phyloP scores from a whole-genome alignment of 1,140 invertebrate species.

The Chymomyza costata region DNA sequence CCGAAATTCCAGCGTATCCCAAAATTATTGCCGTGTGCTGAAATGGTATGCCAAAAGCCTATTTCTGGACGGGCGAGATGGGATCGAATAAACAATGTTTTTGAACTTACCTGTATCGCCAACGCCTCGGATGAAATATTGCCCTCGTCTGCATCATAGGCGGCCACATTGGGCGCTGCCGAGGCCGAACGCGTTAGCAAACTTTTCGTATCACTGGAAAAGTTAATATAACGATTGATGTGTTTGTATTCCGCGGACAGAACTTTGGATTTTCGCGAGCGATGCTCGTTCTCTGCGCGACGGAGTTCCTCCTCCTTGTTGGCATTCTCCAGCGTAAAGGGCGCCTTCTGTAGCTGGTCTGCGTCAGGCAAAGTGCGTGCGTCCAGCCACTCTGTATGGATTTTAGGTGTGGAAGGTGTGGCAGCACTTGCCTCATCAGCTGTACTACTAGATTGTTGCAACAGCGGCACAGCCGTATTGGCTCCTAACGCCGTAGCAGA shows the following conservation, averaged over 20 bases:
- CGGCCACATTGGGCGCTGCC: conserved; percentile 42
- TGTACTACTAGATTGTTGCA: background rate
- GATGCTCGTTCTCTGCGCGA: conserved; percentile 61
- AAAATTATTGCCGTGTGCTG: too few relatives aligned
- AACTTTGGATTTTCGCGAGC: conserved; percentile 66
- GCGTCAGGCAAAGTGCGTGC: background rate
- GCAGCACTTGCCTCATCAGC: conserved; percentile 16
- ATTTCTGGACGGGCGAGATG: too few relatives aligned
- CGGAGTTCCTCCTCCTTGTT: conserved; percentile 66
- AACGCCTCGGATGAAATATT: conserved; percentile 71
- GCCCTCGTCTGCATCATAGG: conserved; percentile 47
- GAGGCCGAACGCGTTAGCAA: conserved; percentile 61
- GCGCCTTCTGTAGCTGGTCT: conserved; percentile 49
- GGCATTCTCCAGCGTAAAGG: conserved; percentile 66
- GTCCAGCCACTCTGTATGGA: conserved; percentile 54
- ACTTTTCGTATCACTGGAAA: conserved; percentile 66
- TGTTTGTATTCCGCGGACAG: conserved; percentile 69
- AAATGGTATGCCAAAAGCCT: too few relatives aligned
- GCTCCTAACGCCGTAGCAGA: conserved; percentile 12
- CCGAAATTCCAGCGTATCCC: too few relatives aligned
- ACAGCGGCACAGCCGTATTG: background rate
- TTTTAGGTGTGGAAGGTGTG: conserved; percentile 56
- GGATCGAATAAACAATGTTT: too few relatives aligned
- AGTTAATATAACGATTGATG: conserved; percentile 72
- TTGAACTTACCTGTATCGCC: conserved; percentile 61